Evolutionary conservation across 2,113 vertebrate genomes (phyloP), one percentile per base, ranked within the genome.

Genomic region (Aphelocoma coerulescens): DNA sequence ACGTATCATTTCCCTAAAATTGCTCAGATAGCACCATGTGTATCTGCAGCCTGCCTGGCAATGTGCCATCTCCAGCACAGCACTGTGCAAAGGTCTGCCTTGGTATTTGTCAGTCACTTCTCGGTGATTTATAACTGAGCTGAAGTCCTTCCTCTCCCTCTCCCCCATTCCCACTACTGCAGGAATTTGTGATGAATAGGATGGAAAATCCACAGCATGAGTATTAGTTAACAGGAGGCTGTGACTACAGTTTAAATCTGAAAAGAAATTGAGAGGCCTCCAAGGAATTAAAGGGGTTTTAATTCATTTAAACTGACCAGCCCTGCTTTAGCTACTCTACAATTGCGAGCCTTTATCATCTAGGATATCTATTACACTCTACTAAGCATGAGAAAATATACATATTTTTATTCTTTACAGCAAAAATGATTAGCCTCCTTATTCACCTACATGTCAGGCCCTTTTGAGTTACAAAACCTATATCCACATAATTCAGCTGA

Each of bases 121-220:
- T 93, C 55, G 66, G 46, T 21, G 30, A 96, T 96, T 94, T 96
- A 94, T 96, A 91, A 90, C 41, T 2, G 7, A 88, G 35, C 16
- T 91, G 63, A 88, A 97, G 82, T 73, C 65, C 52, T 83, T 88
- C 65, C 37, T 83, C 13, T 44, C 49, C 32, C 48, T 44, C 28
- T 62, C 79, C 73, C 58, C 69, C 74, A 72, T 93, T 92, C 69
- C 77, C 69, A 96, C 92, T 95, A 79, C 72, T 96, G 65, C 86
- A 95, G 76, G 89, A 95, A 95, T 96, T 90, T 93, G 62, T 96
- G 92, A 96, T 95, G 81, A 85, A 95, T 85, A 96, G 85, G 86
- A 95, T 63, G 93, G 94, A 96, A 95, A 96, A 95, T 89, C 91
- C 91, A 75, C 94, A 93, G 91, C 66, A 79, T 90, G 84, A 2